Evolutionary conservation across 2,888 invertebrate genomes (phyloP), one percentile per base, ranked within the genome.

Genomic region (Diaphora mendica): DNA sequence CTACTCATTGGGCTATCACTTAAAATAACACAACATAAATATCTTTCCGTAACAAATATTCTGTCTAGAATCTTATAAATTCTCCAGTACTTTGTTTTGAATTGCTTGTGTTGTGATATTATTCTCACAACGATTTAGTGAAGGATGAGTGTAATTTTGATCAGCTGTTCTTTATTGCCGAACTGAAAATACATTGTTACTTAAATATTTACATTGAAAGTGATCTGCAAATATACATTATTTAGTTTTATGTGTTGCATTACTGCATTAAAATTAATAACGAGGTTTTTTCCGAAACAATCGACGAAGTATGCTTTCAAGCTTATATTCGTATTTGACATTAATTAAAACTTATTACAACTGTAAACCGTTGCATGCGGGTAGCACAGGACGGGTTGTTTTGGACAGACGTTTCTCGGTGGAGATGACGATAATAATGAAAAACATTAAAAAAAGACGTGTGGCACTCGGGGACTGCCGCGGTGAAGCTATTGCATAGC

Each of bases 21-120:
- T 74, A 77, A 82, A 77, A 77, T 78, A 74, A 68, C 9, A 26
- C 35, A 70, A 66, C 62, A 73, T 62, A 75, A 80, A 82, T 79
- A 76, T 77, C 65, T 73, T 70, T 51, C 59, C 26, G 69, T 65
- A 51, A 71, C 66, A 71, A 65, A 69, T 3, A 75, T 69, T 64
- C 20, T 59, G 30, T 42, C 15, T 51, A 64, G 39, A 68, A 66
- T 74, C 70, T 71, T 67, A 62, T 65, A 66, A 66, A 75, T 75
- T 71, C 17, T 35, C 1, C 23, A 64, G 59, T 59, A 59, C 65
- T 70, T 64, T 74, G 68, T 79, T 76, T 70, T 74, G 42, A 64
- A 64, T 59, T 64, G 5, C 8, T 62, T n/a, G 26, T 70, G 30
- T 62, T n/a, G 26, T 70, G 30, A 64, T 74, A 71, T 73, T 59